Percentiles rank a stretch among this genome's conserved stretches.
phyloP scores from a whole-genome alignment of 2,888 invertebrate genomes.

The Andrena bicolor region DNA sequence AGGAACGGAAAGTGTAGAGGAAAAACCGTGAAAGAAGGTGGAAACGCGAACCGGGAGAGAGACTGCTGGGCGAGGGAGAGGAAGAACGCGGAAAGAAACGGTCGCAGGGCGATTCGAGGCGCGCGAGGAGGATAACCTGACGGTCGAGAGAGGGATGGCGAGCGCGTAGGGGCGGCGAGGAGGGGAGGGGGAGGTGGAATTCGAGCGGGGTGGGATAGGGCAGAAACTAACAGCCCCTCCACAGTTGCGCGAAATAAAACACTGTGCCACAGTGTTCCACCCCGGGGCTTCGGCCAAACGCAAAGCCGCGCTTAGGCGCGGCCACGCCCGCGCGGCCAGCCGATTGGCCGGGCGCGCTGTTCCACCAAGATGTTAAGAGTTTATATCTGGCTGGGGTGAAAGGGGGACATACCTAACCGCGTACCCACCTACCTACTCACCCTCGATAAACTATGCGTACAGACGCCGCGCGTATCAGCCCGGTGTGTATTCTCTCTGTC shows the following conservation, averaged over 20 bases:
- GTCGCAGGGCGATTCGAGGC: background rate
- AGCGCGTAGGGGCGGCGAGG: background rate
- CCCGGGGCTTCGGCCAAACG: slow-evolving; percentile 78
- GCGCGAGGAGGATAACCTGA: slow-evolving; percentile 7
- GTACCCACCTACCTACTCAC: slow-evolving; percentile 75
- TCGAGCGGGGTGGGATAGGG: slow-evolving; percentile 72
- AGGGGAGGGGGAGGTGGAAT: slow-evolving; percentile 22
- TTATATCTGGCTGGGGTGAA: slow-evolving; percentile 78
- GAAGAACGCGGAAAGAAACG: slow-evolving; percentile 40
- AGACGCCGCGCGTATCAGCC: slow-evolving; percentile 44
- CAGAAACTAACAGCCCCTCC: slow-evolving; percentile 79
- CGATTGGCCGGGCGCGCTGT: slow-evolving; percentile 68
- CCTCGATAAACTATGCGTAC: slow-evolving; percentile 65
- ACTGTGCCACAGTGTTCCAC: slow-evolving; percentile 83
- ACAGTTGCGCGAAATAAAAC: slow-evolving; percentile 80
- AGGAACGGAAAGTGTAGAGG: slow-evolving; percentile 44
- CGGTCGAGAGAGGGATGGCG: background rate
- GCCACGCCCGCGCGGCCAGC: slow-evolving; percentile 68
- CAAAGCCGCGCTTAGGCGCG: slow-evolving; percentile 72
- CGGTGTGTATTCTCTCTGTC: slow-evolving; percentile 45
- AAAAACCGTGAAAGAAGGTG: slow-evolving; percentile 51
- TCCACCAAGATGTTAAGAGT: slow-evolving; percentile 80
- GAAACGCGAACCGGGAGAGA: slow-evolving; percentile 29
- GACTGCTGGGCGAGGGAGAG: background rate
- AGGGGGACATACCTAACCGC: slow-evolving; percentile 78